These are phyloP conservation scores for Drosophila jambulina DNA, from an alignment of 1,140 invertebrate genomes.

Conservation along the genomic window DNA sequence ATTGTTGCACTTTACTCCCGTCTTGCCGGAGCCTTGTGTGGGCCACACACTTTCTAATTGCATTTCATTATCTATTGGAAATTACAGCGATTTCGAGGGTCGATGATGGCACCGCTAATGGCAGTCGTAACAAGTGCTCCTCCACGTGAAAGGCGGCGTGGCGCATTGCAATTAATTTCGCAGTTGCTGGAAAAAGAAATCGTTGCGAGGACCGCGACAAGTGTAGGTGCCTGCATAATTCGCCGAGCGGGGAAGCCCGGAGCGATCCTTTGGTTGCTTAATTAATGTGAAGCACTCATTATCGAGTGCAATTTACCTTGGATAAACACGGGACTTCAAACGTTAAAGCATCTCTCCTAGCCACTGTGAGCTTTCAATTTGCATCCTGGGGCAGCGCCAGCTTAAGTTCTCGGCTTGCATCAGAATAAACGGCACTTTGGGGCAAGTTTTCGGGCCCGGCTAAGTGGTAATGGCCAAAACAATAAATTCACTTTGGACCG, in stretches of 20 bases:
- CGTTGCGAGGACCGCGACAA: conserved; percentile 21
- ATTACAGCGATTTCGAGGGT: conserved; percentile 59
- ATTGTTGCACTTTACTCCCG: conserved; percentile 61
- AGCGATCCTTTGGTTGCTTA: conserved; percentile 42
- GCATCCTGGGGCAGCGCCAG: conserved; percentile 33
- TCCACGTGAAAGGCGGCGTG: conserved; percentile 38
- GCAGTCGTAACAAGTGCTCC: conserved; percentile 44
- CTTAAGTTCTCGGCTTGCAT: conserved; percentile 46
- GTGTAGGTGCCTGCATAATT: conserved; percentile 35
- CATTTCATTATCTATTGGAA: conserved; percentile 78
- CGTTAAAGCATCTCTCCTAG: conserved; percentile 27
- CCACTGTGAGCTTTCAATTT: conserved; percentile 28
- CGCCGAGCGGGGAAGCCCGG: not conserved
- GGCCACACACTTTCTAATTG: conserved; percentile 63
- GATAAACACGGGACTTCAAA: conserved; percentile 2
- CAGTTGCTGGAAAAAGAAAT: conserved; percentile 37
- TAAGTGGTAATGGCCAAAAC: conserved; percentile 62
- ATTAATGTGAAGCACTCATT: conserved; percentile 54
- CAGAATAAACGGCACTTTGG: conserved; percentile 59
- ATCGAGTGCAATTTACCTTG: conserved; percentile 35
- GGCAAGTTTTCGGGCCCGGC: conserved; percentile 41
- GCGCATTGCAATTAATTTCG: conserved; percentile 68
- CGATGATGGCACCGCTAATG: conserved; percentile 46
- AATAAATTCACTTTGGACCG: conserved; percentile 64
- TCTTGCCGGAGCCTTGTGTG: conserved; percentile 22